Percentiles rank a stretch among this genome's conserved stretches.
These are phyloP conservation scores for Pristionchus maxplancki DNA, from an alignment of 2,888 invertebrate genomes.

Conservation along the genomic window DNA sequence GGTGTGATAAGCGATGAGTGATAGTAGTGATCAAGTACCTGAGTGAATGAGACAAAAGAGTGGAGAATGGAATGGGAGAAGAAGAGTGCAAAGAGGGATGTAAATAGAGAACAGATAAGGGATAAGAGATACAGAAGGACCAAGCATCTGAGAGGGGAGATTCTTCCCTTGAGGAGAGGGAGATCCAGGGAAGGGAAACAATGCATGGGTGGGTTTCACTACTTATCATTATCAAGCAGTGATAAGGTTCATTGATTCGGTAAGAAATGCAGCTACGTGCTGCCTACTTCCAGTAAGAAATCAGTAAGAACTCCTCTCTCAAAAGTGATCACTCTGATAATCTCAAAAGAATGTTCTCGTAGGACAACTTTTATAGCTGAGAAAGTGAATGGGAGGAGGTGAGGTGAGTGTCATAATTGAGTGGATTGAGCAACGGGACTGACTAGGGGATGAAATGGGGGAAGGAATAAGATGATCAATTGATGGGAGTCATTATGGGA, in stretches of 20 bases:
- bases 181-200: not conserved
- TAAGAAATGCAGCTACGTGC: no score
- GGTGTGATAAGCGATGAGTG: conserved; percentile 2
- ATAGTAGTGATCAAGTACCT: conserved; percentile 24
- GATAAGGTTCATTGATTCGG: no score
- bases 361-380: conserved; percentile 21
- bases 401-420: not conserved
- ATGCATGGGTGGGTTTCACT: not conserved
- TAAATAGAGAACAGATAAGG: conserved; percentile 42
- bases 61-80: not conserved
- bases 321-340: not conserved
- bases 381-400: not conserved
- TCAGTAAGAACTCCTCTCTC: no score
- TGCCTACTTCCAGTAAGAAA: no score
- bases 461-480: not conserved
- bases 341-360: not conserved
- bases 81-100: conserved; percentile 32
- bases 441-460: not conserved
- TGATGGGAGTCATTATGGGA: conserved; percentile 15
- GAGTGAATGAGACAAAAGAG: conserved; percentile 47
- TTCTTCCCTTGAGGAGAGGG: not conserved
- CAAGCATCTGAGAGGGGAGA: not conserved
- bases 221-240: not conserved
- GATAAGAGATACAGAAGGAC: conserved; percentile 32
- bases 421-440: conserved; percentile 30